Conservation (phyloP, 1,140 invertebrate species). For the Delia radicum region DNA sequence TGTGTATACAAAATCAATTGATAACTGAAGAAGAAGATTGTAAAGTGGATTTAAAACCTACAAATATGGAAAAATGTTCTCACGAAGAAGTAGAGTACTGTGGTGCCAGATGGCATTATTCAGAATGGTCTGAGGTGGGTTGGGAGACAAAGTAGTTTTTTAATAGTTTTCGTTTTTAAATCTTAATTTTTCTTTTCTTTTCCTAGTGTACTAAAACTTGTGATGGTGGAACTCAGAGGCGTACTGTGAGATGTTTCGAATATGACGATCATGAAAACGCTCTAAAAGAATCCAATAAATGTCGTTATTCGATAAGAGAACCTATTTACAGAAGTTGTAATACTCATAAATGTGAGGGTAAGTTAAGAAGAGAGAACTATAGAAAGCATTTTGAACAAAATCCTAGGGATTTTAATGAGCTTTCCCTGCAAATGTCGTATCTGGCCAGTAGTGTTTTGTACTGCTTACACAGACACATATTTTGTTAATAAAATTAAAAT, state of each 20-base stretch:
- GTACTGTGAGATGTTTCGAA: conserved; percentile 64
- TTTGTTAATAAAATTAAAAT: too few relatives aligned
- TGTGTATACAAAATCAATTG: conserved; percentile 57
- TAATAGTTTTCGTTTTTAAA: background rate
- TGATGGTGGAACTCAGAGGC: conserved; percentile 63
- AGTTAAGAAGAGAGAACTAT: conserved; percentile 26
- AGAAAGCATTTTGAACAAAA: conserved; percentile 5
- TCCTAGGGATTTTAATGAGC: too few relatives aligned
- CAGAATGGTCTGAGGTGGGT: conserved; percentile 64
- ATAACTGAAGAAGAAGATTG: conserved; percentile 55
- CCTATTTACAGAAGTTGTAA: conserved; percentile 63
- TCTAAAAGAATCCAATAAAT: conserved; percentile 55
- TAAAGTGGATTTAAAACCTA: conserved; percentile 43
- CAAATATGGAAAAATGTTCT: conserved; percentile 53
- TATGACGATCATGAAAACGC: conserved; percentile 54
- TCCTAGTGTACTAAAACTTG: conserved; percentile 61
- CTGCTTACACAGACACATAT: too few relatives aligned
- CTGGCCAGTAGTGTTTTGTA: too few relatives aligned
- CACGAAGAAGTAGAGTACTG: conserved; percentile 58
- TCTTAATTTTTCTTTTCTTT: background rate
- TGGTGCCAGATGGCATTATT: conserved; percentile 63
- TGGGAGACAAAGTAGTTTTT: background rate
- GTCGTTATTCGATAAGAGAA: conserved; percentile 62
- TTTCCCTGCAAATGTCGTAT: too few relatives aligned
- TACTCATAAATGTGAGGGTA: conserved; percentile 60